Evolutionary conservation across 2,113 vertebrate species (phyloP).

Genomic region (Gracilinanus agilis): DNA sequence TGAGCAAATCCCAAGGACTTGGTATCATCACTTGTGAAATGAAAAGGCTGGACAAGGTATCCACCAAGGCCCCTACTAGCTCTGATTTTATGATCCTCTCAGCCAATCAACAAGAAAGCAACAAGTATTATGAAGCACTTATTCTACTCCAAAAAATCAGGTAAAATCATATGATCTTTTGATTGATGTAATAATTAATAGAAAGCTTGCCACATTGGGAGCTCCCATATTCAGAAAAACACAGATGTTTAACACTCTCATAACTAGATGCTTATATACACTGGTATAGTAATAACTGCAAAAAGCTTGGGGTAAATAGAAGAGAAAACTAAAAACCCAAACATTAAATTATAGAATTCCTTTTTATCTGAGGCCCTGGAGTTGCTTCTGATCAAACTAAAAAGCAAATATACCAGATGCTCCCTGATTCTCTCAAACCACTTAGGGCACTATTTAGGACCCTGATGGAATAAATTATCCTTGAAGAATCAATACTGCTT

Average conservation of each 20-base stretch:
- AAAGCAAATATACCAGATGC: not conserved
- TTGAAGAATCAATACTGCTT: constrained; percentile 52
- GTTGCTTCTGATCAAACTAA: not conserved
- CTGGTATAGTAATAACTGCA: constrained; percentile 12
- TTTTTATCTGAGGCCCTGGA: not conserved
- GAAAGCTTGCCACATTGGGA: not conserved
- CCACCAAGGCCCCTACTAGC: not conserved
- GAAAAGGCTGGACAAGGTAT: not conserved
- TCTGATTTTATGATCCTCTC: not conserved
- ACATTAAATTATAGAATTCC: not conserved
- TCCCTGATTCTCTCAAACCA: not conserved
- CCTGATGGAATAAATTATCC: constrained; percentile 57
- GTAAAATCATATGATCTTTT: not conserved
- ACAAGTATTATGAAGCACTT: not conserved
- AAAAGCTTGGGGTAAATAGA: not conserved
- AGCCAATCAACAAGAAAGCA: not conserved
- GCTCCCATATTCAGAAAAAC: constrained; percentile 41
- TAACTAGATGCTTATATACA: not conserved
- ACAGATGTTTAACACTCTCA: constrained; percentile 2
- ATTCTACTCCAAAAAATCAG: not conserved
- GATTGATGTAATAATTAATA: not conserved
- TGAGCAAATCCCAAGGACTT: not conserved
- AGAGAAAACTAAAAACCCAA: constrained; percentile 5
- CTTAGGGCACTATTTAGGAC: constrained; percentile 39
- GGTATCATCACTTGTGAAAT: not conserved